A percentile compares a stretch with the other conserved stretches of the same genome.
Conservation (phyloP, 2,797 vertebrate genomes). For the Gallinago stenura region DNA sequence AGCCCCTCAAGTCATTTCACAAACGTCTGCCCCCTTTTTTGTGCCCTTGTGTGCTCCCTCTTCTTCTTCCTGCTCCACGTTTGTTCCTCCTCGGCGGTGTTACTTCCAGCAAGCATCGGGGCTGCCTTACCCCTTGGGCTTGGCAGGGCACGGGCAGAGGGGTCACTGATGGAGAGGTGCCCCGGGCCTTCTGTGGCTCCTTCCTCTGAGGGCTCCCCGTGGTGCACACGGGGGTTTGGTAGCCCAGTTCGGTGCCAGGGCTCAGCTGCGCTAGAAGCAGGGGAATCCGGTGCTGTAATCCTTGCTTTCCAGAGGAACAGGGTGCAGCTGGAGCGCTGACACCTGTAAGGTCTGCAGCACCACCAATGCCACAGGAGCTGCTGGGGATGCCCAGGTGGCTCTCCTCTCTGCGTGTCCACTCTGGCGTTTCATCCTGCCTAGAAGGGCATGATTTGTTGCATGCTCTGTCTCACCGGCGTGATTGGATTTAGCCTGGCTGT, state of each 20-base stretch:
- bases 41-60: not conserved
- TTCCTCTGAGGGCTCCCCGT: not conserved
- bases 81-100: not conserved
- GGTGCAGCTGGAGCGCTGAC: not conserved
- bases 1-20: not conserved
- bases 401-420: not conserved
- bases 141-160: not conserved
- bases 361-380: fast-evolving
- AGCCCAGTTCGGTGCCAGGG: not conserved
- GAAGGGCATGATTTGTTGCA: not conserved
- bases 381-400: fast-evolving
- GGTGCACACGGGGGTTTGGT: not conserved
- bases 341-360: fast-evolving
- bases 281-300: not conserved
- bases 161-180: not conserved
- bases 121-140: not conserved
- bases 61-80: not conserved
- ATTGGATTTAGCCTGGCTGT: not conserved
- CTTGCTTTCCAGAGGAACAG: fast-evolving
- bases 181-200: not conserved
- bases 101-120: not conserved
- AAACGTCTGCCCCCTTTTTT: not conserved
- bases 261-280: not conserved
- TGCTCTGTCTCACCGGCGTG: not conserved
- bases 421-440: not conserved